A percentile compares a stretch with the other conserved stretches of the same genome.
These are phyloP conservation scores for Phyllotreta striolata DNA, from an alignment of 2,888 invertebrate genomes.

Conservation along the genomic window DNA sequence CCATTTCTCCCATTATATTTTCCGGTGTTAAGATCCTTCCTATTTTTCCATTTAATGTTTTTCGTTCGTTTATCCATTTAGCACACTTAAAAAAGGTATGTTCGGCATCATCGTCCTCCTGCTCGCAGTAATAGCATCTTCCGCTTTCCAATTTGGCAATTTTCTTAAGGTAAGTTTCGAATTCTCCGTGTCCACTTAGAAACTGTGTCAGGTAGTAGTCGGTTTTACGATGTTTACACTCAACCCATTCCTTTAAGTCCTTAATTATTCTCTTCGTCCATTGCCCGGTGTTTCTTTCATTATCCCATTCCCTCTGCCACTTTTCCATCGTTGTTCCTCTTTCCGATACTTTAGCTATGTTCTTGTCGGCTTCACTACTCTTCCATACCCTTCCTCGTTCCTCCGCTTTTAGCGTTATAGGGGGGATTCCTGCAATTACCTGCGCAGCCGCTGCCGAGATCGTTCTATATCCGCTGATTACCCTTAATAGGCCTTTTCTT, in stretches of 20 bases:
- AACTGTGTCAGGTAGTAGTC: constrained; percentile 16
- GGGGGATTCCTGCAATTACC: constrained; percentile 11
- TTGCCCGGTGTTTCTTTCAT: not conserved
- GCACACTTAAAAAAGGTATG: too few species aligned
- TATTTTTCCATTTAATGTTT: too few species aligned
- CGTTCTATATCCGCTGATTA: constrained; percentile 11
- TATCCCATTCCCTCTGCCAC: constrained; percentile 5
- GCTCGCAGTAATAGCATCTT: too few species aligned
- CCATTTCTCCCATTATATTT: too few species aligned
- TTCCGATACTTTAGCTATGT: not conserved
- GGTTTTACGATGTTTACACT: constrained; percentile 8
- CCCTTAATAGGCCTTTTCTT: constrained; percentile 12
- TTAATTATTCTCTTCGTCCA: constrained; percentile 14
- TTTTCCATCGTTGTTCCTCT: not conserved
- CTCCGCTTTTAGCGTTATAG: not conserved
- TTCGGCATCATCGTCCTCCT: too few species aligned
- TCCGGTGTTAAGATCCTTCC: too few species aligned
- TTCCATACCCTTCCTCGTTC: not conserved
- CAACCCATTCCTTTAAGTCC: not conserved
- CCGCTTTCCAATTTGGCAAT: too few species aligned
- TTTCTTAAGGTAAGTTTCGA: too few species aligned
- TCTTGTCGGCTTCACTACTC: not conserved
- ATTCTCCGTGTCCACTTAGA: too few species aligned
- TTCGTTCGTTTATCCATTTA: too few species aligned
- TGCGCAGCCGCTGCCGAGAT: constrained; percentile 8